phyloP scores from a whole-genome alignment of 2,888 invertebrate genomes.

The Nephrotoma appendiculata region DNA sequence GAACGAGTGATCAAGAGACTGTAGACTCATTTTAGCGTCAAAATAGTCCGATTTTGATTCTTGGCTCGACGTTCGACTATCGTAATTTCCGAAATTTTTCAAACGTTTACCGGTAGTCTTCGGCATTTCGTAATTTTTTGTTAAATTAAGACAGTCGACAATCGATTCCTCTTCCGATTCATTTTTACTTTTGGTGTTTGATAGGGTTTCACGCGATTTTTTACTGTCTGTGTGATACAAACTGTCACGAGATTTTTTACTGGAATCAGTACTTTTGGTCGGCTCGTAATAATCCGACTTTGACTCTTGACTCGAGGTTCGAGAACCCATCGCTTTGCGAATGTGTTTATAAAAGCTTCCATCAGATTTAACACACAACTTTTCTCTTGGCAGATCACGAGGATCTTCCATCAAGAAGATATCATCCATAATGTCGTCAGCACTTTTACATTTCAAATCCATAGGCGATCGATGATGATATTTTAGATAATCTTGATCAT shows the following conservation, averaged over 20 bases:
- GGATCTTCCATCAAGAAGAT: constrained; percentile 68
- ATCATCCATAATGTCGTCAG: constrained; percentile 54
- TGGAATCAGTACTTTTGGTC: constrained; percentile 49
- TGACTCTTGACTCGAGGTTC: constrained; percentile 56
- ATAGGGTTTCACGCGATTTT: constrained; percentile 42
- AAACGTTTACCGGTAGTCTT: constrained; percentile 32
- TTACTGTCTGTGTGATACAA: constrained; percentile 51
- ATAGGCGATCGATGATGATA: constrained; percentile 41
- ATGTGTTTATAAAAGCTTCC: constrained; percentile 58
- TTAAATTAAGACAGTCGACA: constrained; percentile 24
- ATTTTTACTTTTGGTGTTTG: constrained; percentile 41
- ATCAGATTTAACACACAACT: constrained; percentile 55
- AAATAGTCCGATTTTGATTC: constrained; percentile 58
- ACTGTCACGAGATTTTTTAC: constrained; percentile 48
- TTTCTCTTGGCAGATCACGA: constrained; percentile 55
- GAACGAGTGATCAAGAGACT: constrained; percentile 11
- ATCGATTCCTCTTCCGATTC: constrained; percentile 36
- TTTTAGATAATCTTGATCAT: constrained; percentile 36
- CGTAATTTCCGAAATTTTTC: constrained; percentile 22
- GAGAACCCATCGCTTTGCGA: constrained; percentile 44
- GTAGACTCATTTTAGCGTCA: constrained; percentile 40
- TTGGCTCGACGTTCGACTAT: constrained; percentile 50
- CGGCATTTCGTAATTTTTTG: constrained; percentile 36
- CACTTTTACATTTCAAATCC: constrained; percentile 49
- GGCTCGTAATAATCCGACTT: constrained; percentile 50